phyloP scores from a whole-genome alignment of 2,113 vertebrate genomes.

The Apteryx owenii region DNA sequence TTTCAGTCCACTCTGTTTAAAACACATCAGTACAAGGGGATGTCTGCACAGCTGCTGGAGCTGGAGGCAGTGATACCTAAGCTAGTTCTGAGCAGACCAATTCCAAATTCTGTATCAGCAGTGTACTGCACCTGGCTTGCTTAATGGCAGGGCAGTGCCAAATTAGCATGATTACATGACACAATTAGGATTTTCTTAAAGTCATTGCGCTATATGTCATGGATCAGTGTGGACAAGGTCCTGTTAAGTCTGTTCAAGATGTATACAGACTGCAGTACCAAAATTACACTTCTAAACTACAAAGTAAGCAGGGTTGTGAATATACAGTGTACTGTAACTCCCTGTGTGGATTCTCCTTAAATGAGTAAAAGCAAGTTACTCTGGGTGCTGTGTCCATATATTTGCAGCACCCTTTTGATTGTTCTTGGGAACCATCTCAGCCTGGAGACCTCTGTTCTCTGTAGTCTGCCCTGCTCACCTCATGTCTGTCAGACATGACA shows the following conservation, averaged over 20 bases:
- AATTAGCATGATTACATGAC: background rate
- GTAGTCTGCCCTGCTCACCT: background rate
- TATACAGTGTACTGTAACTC: background rate
- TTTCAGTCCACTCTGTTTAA: constrained; percentile 13
- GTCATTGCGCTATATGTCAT: background rate
- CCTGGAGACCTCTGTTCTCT: background rate
- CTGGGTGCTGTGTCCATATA: background rate
- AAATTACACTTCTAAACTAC: background rate
- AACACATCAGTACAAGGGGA: background rate
- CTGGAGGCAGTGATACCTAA: background rate
- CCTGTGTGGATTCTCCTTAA: background rate
- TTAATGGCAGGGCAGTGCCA: background rate
- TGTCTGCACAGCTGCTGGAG: background rate
- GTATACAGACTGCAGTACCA: background rate
- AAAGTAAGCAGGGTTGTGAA: background rate
- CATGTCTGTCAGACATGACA: background rate
- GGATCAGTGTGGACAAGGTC: background rate
- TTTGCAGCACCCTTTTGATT: background rate
- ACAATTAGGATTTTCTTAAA: background rate
- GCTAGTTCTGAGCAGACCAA: background rate
- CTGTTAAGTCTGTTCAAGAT: background rate
- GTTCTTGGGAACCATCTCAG: background rate
- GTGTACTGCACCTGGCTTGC: background rate
- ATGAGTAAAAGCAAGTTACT: background rate
- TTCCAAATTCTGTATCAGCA: background rate